Evolutionary conservation across 92 coral and sea anemone genomes (phyloP), one percentile per base, ranked within the genome.

Genomic region (Bergia sp.): DNA sequence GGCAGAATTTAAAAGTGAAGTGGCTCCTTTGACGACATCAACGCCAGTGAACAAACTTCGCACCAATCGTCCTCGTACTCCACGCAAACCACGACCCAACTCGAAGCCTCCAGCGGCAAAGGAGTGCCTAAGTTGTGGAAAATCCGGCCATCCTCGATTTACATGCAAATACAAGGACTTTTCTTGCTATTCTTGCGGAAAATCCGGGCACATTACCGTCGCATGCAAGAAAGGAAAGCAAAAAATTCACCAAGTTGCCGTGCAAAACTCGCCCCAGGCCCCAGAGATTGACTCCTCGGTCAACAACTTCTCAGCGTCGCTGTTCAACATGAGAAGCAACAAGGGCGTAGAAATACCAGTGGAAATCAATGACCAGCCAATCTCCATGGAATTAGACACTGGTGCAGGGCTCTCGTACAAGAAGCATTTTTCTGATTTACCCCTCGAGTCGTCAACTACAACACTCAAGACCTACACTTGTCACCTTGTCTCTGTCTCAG

Each of bases 301-400:
- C 47, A 72, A 82, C 72, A 79, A 85, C 40, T 89, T 89, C 18
- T 89, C 84, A 57, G 58, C 77, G 41, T 80, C 86, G 76, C n/a
- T 88, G 49, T 88, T 66, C 90, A 80, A 88, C 77, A 1, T 80
- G 8, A 66, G 64, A 11, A 88, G 82, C 86, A 79, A 57, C 20
- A 57, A 91, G 65, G 94, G 90, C 71, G 86, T 92, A 39, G 88
- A 82, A 47, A 80, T 91, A 16, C 89, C 89, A 4, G 69, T 92
- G 80, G 66, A 85, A 79, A 82, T 92, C 40, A 72, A 89, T 71
- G 86, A 76, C 71, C 67, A 75, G 44, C 36, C 85, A 67, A 41
- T 92, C 39, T 44, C 71, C 57, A 83, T 90, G 91, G 95, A 90
- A 88, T 76, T 90, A 47, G 91, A 90, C 87, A 90, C 95, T 42